A percentile compares a stretch with the other conserved stretches of the same genome.
Evolutionary conservation across 2,888 invertebrate species (phyloP).

Genomic region (Dexiosoma caninum): DNA sequence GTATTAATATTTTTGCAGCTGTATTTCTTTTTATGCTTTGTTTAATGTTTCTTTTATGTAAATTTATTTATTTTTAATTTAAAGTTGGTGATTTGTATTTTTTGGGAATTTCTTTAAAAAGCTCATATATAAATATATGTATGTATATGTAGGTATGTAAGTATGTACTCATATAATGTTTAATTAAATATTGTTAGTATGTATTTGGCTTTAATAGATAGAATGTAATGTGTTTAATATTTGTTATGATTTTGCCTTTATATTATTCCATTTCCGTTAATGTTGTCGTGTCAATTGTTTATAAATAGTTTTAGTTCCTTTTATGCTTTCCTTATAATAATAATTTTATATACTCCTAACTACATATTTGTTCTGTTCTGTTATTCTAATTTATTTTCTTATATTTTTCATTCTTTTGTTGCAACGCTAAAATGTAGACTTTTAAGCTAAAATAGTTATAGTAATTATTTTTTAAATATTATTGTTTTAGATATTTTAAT

Average conservation of each 20-base stretch:
- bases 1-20: slow-evolving; percentile 44
- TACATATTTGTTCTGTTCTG: slow-evolving; percentile 40
- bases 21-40: slow-evolving; percentile 37
- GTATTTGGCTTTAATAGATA: slow-evolving; percentile 16
- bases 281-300: not conserved
- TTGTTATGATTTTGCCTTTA: slow-evolving; percentile 9
- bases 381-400: not conserved
- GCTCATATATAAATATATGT: slow-evolving; percentile 65
- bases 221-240: slow-evolving; percentile 8
- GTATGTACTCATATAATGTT: slow-evolving; percentile 43
- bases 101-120: slow-evolving; percentile 54
- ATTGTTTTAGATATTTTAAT: slow-evolving; percentile 26
- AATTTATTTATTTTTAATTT: slow-evolving; percentile 31
- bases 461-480: not conserved
- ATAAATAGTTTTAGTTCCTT: slow-evolving; percentile 20
- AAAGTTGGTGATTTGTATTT: slow-evolving; percentile 30
- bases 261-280: slow-evolving; percentile 1
- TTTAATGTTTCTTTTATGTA: slow-evolving; percentile 45
- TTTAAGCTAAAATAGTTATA: slow-evolving; percentile 53
- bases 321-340: slow-evolving; percentile 13
- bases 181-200: slow-evolving; percentile 49
- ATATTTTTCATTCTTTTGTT: slow-evolving; percentile 38
- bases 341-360: slow-evolving; percentile 62
- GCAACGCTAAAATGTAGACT: slow-evolving; percentile 20
- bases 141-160: slow-evolving; percentile 57